Base-by-base conservation (phyloP, 2,113 vertebrate species). In the Mirza zaza region DNA sequence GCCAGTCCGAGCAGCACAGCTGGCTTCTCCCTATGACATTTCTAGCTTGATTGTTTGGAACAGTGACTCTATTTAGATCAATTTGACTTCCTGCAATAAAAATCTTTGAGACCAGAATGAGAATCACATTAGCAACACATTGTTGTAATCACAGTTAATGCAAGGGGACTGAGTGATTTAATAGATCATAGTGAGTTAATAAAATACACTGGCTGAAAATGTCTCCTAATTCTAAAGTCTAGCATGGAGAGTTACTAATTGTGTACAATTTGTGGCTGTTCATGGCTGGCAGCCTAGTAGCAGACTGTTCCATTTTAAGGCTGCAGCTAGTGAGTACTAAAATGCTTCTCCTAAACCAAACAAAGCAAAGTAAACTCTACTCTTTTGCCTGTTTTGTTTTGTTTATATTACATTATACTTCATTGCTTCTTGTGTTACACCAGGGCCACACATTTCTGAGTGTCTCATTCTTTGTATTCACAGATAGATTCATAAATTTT, bases 61-160 rank as follows among this genome's bases (percentile, higher is more conserved):
- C 5, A 75, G 77, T 6, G 52, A 55, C 79, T 94, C 81, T 89
- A 57, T 96, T 97, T 94, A 96, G 87, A 84, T 93, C 89, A 92
- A 34, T 90, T 39, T 94, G 75, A 91, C 82, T 57, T 86, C 79
- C 90, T 92, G 39, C 59, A 77, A 75, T 87, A 93, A 90, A 93
- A 93, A 61, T 80, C 59, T 94, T 57, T 57, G 52, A 95, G 84
- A 91, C 42, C 29, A 87, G 29, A 48, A 80, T 36, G 17, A 23
- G 79, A 34, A 8, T 81, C 34, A 3, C 34, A 3, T 93, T 91
- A 90, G 39, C 57, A 63, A 96, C 95, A 97, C 42, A 86, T 68
- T 94, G 15, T 85, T 95, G 52, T 81, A 92, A 93, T 97, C 79
- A 50, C 45, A 84, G 25, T 52, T 93, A 90, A 91, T 93, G 61